Percentiles rank a stretch among this genome's conserved stretches.
These are phyloP conservation scores for Bombyx mandarina DNA, from an alignment of 1,140 invertebrate genomes.

Conservation along the genomic window DNA sequence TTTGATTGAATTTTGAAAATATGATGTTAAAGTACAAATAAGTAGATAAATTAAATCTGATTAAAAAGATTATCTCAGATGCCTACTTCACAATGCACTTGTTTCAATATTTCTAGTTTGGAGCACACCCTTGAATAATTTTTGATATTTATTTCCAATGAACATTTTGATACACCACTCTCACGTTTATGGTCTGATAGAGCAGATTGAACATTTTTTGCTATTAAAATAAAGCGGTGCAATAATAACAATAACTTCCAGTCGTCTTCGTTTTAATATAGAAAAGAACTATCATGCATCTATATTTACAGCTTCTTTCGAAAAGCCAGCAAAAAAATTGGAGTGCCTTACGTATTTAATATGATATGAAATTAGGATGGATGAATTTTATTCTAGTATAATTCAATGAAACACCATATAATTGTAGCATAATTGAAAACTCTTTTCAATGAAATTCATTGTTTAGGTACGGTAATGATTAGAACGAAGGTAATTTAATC, in stretches of 20 bases:
- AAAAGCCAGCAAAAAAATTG: slow-evolving; percentile 64
- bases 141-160: too few species aligned
- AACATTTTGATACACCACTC: too few species aligned
- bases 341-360: slow-evolving; percentile 70
- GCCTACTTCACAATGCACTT: too few species aligned
- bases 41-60: too few species aligned
- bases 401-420: slow-evolving; percentile 67
- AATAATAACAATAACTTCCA: slow-evolving; percentile 46
- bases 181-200: too few species aligned
- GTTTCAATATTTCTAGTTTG: too few species aligned
- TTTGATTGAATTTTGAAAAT: too few species aligned
- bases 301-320: slow-evolving; percentile 46
- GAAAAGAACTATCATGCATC: slow-evolving; percentile 1
- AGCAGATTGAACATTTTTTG: too few species aligned
- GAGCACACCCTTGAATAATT: too few species aligned
- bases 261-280: slow-evolving; percentile 56
- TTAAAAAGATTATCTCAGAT: too few species aligned
- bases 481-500: slow-evolving; percentile 41
- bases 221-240: slow-evolving; percentile 10
- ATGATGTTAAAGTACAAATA: too few species aligned
- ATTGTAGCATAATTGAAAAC: slow-evolving; percentile 58
- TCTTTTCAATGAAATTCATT: slow-evolving; percentile 55
- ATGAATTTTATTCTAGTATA: slow-evolving; percentile 69
- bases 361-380: slow-evolving; percentile 65
- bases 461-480: slow-evolving; percentile 59